These are phyloP conservation scores for Tenthredo notha DNA, from an alignment of 2,888 invertebrate species.

Conservation along the genomic window DNA sequence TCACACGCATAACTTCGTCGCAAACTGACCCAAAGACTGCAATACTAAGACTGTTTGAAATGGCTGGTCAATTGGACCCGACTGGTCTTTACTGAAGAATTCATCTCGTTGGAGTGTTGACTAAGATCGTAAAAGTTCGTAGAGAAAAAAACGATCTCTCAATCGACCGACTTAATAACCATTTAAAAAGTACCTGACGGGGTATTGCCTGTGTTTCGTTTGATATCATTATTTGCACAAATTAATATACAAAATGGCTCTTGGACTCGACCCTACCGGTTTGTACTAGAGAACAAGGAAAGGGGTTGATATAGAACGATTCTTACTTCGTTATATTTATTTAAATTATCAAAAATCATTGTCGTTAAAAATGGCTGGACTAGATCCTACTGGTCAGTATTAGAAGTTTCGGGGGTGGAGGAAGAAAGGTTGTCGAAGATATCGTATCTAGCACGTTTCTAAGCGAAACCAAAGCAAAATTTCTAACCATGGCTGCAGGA, in stretches of 20 bases:
- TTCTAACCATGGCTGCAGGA: constrained; percentile 65
- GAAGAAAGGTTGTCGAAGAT: neutral
- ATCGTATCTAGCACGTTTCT: neutral
- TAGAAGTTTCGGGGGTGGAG: constrained; percentile 57
- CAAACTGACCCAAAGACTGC: constrained; percentile 18
- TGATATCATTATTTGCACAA: constrained; percentile 2
- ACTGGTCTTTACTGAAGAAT: constrained; percentile 72
- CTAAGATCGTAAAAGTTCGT: neutral
- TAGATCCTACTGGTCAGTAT: constrained; percentile 74
- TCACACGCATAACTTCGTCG: neutral
- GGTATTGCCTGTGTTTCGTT: neutral
- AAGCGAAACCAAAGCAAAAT: neutral
- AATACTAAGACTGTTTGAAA: constrained; percentile 57
- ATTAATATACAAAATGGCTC: constrained; percentile 65
- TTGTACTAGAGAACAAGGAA: constrained; percentile 67
- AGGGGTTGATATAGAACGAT: neutral
- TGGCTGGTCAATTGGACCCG: constrained; percentile 72
- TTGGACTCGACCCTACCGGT: constrained; percentile 74
- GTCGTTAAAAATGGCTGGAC: constrained; percentile 64
- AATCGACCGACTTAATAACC: neutral
- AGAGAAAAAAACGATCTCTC: neutral
- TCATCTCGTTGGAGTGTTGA: constrained; percentile 6
- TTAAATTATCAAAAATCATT: neutral
- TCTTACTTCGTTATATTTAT: neutral
- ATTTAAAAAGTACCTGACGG: neutral